Evolutionary conservation across 2,113 vertebrate species (phyloP).

Genomic region (Nesospiza acunhae): DNA sequence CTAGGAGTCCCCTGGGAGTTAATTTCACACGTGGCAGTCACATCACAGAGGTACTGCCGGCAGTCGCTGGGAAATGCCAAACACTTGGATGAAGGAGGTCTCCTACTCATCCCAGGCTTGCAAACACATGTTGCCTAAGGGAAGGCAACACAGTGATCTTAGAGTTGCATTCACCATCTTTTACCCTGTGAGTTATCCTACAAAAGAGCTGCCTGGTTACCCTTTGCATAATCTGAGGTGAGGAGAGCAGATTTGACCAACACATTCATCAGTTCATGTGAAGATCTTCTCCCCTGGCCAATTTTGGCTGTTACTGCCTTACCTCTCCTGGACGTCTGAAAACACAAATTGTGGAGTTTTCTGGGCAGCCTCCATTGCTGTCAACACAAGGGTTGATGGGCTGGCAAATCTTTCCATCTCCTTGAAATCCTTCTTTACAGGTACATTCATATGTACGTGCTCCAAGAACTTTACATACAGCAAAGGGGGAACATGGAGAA

Average conservation of each 20-base stretch:
- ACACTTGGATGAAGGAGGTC: constrained; percentile 71
- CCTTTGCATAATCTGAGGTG: background rate
- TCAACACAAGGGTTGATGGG: constrained; percentile 83
- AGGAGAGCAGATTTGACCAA: background rate
- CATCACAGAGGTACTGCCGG: constrained; percentile 68
- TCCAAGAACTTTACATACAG: constrained; percentile 74
- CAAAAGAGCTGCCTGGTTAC: background rate
- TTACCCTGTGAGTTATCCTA: background rate
- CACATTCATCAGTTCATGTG: background rate
- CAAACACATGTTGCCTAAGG: constrained; percentile 83
- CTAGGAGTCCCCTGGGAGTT: constrained; percentile 59
- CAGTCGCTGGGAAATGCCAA: constrained; percentile 61
- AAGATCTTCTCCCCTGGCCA: background rate
- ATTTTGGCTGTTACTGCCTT: background rate
- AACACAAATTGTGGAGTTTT: constrained; percentile 82
- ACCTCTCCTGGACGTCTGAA: constrained; percentile 85
- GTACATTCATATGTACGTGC: constrained; percentile 75
- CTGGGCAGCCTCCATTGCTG: constrained; percentile 86
- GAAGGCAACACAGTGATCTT: background rate
- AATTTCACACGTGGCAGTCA: constrained; percentile 76
- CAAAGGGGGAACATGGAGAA: constrained; percentile 80
- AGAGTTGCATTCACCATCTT: background rate
- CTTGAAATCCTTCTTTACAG: constrained; percentile 82
- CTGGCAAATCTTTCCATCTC: constrained; percentile 85
- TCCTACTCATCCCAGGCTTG: constrained; percentile 75